Percentiles rank a stretch among this genome's conserved stretches.
phyloP scores from a whole-genome alignment of 2,113 vertebrate species.

The Phainopepla nitens region DNA sequence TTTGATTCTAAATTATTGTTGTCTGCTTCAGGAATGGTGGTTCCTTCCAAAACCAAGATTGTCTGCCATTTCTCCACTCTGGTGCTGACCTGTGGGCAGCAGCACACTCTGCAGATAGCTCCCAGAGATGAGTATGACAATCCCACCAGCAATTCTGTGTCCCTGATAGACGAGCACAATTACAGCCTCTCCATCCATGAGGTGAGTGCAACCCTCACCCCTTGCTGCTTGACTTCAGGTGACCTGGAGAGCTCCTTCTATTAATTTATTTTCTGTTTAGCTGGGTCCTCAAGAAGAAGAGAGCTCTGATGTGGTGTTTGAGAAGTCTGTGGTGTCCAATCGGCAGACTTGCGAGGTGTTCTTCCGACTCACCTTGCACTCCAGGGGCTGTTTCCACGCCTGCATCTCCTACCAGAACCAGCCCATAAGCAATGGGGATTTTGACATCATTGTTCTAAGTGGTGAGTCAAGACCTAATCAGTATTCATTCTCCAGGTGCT shows the following conservation, averaged over 20 bases:
- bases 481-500: neutral
- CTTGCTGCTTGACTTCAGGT: neutral
- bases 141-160: conserved; percentile 90
- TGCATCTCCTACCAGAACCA: conserved; percentile 91
- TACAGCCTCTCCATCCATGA: conserved; percentile 83
- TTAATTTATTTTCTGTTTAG: conserved; percentile 68
- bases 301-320: conserved; percentile 79
- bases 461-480: conserved; percentile 76
- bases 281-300: conserved; percentile 89
- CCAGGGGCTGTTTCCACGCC: conserved; percentile 89
- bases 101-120: conserved; percentile 92
- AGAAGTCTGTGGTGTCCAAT: conserved; percentile 86
- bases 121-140: conserved; percentile 97
- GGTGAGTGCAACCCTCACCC: conserved; percentile 45
- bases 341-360: conserved; percentile 88
- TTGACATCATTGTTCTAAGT: conserved; percentile 96
- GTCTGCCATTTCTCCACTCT: conserved; percentile 96
- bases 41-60: conserved; percentile 98
- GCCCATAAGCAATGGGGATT: conserved; percentile 96
- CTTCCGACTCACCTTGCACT: conserved; percentile 85
- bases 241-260: neutral
- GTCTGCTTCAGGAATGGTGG: conserved; percentile 84
- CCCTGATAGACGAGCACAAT: conserved; percentile 87
- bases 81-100: conserved; percentile 89
- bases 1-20: neutral